A percentile compares a stretch with the other conserved stretches of the same genome.
These are phyloP conservation scores for Mola mola DNA, from an alignment of 2,113 vertebrate genomes.

Conservation along the genomic window DNA sequence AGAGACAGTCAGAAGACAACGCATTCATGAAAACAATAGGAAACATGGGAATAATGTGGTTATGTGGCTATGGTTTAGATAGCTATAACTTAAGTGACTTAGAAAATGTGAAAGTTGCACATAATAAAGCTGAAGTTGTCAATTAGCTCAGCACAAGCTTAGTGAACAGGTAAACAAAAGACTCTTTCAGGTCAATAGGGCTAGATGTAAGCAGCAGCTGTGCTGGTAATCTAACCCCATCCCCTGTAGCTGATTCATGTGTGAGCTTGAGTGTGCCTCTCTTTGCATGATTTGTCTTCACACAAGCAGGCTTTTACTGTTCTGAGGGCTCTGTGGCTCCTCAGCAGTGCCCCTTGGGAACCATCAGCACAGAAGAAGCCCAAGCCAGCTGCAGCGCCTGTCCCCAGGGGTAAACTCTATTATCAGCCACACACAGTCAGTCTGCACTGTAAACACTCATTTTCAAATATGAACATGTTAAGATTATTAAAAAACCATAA, in stretches of 20 bases:
- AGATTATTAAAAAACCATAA: constrained; percentile 3
- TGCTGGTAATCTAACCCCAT: constrained; percentile 47
- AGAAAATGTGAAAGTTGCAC: no score
- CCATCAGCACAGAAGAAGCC: constrained; percentile 79
- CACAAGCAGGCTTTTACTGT: constrained; percentile 87
- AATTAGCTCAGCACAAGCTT: constrained; percentile 9
- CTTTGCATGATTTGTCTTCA: constrained; percentile 49
- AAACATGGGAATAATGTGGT: not conserved
- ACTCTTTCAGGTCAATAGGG: constrained; percentile 38
- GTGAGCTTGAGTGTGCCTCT: constrained; percentile 29
- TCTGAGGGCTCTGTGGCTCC: constrained; percentile 82
- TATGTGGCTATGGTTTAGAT: no score
- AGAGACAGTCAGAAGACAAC: not conserved
- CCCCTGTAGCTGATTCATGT: constrained; percentile 18
- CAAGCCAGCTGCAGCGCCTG: constrained; percentile 84
- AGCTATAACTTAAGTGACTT: not conserved
- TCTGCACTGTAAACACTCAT: constrained; percentile 27
- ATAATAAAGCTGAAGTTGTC: constrained; percentile 10
- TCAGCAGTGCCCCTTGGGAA: constrained; percentile 84
- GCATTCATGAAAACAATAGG: not conserved
- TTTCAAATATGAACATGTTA: constrained; percentile 3
- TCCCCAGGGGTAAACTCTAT: constrained; percentile 83
- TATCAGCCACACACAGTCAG: constrained; percentile 35
- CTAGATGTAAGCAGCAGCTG: constrained; percentile 47
- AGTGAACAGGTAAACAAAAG: constrained; percentile 43